Conservation (phyloP, 2,113 vertebrate genomes). For the Beaufortia kweichowensis region DNA sequence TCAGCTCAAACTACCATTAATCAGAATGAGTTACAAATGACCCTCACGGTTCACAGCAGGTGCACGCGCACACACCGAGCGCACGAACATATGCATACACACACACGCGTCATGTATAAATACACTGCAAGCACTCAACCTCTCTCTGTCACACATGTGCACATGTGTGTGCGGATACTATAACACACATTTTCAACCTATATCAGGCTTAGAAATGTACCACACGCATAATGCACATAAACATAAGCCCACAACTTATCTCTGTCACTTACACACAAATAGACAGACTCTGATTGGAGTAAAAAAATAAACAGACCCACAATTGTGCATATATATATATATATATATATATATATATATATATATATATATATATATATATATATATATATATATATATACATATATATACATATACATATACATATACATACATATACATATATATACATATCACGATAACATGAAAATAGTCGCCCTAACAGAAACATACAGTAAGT, state of each 20-base stretch:
- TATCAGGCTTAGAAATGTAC: conserved; percentile 11
- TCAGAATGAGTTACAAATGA: conserved; percentile 77
- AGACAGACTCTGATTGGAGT: background rate
- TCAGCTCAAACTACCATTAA: conserved; percentile 78
- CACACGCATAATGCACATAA: conserved; percentile 30
- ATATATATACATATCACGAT: too few relatives aligned
- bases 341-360: too few relatives aligned
- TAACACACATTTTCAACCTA: background rate
- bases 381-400: too few relatives aligned
- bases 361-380: too few relatives aligned
- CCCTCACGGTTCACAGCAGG: conserved; percentile 64
- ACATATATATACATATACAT: too few relatives aligned
- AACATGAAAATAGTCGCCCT: background rate
- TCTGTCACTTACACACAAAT: background rate
- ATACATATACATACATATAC: too few relatives aligned
- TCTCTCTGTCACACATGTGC: conserved; percentile 16
- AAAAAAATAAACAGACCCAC: conserved; percentile 20
- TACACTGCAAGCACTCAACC: conserved; percentile 31
- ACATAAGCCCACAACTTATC: conserved; percentile 27
- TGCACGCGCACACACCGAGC: conserved; percentile 51
- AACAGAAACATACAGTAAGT: background rate
- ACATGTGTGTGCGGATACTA: background rate
- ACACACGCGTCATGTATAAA: conserved; percentile 28
- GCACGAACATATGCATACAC: conserved; percentile 46
- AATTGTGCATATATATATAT: too few relatives aligned